Conservation (phyloP, 2,888 invertebrate species). For the Tachystola acroxantha region DNA sequence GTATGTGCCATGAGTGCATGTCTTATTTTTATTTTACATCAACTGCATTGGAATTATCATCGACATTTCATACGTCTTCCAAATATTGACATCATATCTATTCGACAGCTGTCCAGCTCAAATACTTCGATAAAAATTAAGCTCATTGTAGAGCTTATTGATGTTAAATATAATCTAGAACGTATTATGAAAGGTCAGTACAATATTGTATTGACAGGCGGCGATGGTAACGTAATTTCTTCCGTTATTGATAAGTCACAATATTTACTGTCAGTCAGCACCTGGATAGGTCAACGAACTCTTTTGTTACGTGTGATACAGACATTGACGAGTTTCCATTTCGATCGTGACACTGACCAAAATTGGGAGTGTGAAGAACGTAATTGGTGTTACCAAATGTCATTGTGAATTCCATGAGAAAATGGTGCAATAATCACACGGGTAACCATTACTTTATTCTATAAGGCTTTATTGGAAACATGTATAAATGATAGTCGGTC, state of each 20-base stretch:
- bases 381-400: constrained; percentile 36
- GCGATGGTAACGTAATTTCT: constrained; percentile 59
- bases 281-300: constrained; percentile 63
- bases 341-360: constrained; percentile 37
- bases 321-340: constrained; percentile 41
- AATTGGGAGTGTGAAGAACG: constrained; percentile 40
- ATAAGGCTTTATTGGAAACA: constrained; percentile 45
- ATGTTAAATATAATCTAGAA: constrained; percentile 49
- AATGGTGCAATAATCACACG: constrained; percentile 25
- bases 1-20: too few relatives aligned
- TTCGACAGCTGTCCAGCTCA: constrained; percentile 49
- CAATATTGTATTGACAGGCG: constrained; percentile 46
- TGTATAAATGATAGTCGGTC: constrained; percentile 38
- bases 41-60: too few relatives aligned
- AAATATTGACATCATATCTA: constrained; percentile 25
- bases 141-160: constrained; percentile 42
- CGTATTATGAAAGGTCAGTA: constrained; percentile 70
- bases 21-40: too few relatives aligned
- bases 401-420: constrained; percentile 24
- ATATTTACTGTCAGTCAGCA: constrained; percentile 58
- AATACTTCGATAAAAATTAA: constrained; percentile 39
- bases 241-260: constrained; percentile 60
- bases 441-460: constrained; percentile 28
- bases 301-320: constrained; percentile 30
- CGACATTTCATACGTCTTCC: not conserved